Conservation (phyloP, 2,113 vertebrate species). For the Plecotus auritus region DNA sequence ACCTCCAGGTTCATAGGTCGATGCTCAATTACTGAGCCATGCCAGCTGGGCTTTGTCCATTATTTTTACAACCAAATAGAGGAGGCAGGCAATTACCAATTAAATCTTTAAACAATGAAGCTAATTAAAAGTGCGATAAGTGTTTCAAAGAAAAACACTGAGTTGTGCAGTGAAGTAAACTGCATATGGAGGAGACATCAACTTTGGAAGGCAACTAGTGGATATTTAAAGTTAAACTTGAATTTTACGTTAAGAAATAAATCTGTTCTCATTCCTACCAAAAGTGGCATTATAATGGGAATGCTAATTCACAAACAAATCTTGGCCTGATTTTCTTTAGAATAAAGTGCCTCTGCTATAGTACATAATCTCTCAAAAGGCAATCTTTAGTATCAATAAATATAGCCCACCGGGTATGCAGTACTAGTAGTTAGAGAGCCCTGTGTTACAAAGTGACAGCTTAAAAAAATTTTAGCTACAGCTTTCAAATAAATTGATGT, state of each 20-base stretch:
- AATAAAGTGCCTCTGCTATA: background rate
- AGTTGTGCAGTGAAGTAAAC: background rate
- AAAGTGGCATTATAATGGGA: background rate
- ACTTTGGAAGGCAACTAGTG: background rate
- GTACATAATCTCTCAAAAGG: background rate
- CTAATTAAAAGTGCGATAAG: background rate
- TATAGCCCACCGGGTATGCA: background rate
- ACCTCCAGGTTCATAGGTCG: too few species aligned
- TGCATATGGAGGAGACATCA: background rate
- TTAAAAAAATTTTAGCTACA: background rate
- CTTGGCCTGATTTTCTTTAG: background rate
- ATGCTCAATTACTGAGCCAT: too few species aligned
- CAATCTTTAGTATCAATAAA: background rate
- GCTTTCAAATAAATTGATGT: background rate
- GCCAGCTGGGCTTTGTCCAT: too few species aligned
- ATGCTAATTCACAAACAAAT: background rate
- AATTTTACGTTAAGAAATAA: background rate
- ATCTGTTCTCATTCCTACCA: background rate
- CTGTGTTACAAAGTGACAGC: background rate
- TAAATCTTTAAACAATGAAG: background rate
- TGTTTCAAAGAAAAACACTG: background rate
- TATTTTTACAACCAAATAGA: background rate
- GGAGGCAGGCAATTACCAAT: background rate
- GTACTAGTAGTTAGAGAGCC: background rate
- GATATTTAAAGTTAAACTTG: background rate